Evolutionary conservation across 2,113 vertebrate species (phyloP), one percentile per base, ranked within the genome.

Genomic region (Hemichromis elongatus): DNA sequence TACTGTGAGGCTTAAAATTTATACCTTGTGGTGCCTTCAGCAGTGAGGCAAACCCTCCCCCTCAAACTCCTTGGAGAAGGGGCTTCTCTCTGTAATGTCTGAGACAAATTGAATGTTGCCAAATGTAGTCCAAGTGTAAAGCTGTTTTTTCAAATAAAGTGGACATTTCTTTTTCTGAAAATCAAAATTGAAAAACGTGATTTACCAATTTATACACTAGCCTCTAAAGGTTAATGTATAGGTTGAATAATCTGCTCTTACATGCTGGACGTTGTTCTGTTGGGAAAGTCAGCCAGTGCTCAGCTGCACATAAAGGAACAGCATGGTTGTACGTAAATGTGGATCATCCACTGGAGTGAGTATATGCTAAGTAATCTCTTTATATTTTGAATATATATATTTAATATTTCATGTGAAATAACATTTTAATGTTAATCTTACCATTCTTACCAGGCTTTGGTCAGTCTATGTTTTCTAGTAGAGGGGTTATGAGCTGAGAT

Each of bases 151-250:
- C 30, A 30, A 30, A 30, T 30, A 30, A 30, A 30, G 30, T 30
- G 4, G 30, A 30, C 30, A 30, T 30, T 30, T 30, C 30, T 5
- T 33, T 33, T 33, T 33, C 30, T 33, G 1, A 33, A 33, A 33
- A 33, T 33, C 16, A 10, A 53, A 53, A 53, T 1, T 0, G 9
- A 19, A 53, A 53, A 19, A 10, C 1, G 19, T 10, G 50, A 9
- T n/a, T 52, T n/a, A n/a, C 9, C 18, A 19, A 52, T 52, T 16
- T 2, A 50, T 19, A 50, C 50, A 53, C 19, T 19, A 53, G 19
- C 19, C 50, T 53, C 16, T 53, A 53, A 53, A 53, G 50, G 50
- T 53, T n/a, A 4, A 53, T n/a, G 19, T 0, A 53, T n/a, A 19
- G 19, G 50, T n/a, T 53, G 10, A n/a, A 53, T 53, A n/a, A 53